Base-by-base conservation (phyloP, 2,888 invertebrate genomes). In the Prenolepis imparis region DNA sequence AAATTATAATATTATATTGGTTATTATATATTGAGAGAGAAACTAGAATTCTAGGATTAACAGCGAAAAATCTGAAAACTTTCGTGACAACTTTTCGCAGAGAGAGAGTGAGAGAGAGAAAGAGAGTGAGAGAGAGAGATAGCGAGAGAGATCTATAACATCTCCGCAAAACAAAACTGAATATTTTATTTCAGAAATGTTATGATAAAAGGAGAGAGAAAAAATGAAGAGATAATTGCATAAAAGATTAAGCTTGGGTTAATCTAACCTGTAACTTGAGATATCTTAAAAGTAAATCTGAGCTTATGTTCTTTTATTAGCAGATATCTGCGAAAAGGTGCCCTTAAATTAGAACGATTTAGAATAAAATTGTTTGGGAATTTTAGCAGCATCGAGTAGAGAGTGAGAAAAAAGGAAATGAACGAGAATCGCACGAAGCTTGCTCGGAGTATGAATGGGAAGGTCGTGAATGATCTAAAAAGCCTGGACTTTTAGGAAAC, bases 371-470 rank as follows among this genome's bases (percentile, higher is more conserved):
- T 68, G 32, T 57, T 74, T 44, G 44, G 2, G 12, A 24, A 80
- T 59, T 48, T 41, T 78, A 73, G 18, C 32, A 57, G n/a, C 70
- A 44, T 21, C 18, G 32, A 61, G 32, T 70, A 3, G 57, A 3
- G 57, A 77, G 32, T 39, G 41, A 57, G 21, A 44, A 21, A 52
- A 57, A 2, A 21, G 9, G 21, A 21, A 11, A 21, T 32, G 36
- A 39, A 72, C 84, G 87, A 91, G 91, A 92, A 92, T 93, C 91
- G 92, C 92, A 92, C 91, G 90, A 92, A 89, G 87, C 90, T 93
- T 91, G 91, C 92, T 93, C 92, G 91, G 84, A 85, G 89, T 88
- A 83, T 81, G 39, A 70, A 61, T 84, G 61, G 61, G 55, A 80
- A 80, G 44, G 18, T 72, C 44, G 44, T 44, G 59, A 73, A 57